phyloP scores from a whole-genome alignment of 2,888 invertebrate genomes.

The Hypercompe scribonia region DNA sequence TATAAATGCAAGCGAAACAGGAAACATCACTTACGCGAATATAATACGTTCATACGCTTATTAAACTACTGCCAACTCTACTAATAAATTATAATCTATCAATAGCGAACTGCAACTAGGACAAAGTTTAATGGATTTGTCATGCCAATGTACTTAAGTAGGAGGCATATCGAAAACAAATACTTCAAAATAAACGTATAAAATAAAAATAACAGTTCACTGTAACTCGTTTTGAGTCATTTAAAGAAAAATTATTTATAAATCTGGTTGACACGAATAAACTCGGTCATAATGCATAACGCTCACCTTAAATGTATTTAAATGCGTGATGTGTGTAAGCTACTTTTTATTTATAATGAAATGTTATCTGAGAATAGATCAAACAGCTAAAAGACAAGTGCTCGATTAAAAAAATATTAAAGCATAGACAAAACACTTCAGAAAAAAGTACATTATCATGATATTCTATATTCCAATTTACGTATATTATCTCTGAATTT shows the following conservation, averaged over 20 bases:
- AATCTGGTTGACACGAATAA: constrained; percentile 23
- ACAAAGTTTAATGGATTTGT: constrained; percentile 37
- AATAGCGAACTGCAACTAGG: constrained; percentile 35
- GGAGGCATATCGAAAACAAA: constrained; percentile 28
- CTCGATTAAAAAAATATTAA: background rate
- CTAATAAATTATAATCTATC: constrained; percentile 29
- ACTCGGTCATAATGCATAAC: constrained; percentile 26
- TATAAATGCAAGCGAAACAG: background rate
- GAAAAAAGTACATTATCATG: background rate
- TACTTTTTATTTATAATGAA: constrained; percentile 20
- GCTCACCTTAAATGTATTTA: constrained; percentile 27
- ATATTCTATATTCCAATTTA: too few species aligned
- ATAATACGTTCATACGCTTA: background rate
- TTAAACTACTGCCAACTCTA: background rate
- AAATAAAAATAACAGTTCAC: constrained; percentile 38
- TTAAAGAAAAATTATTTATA: constrained; percentile 47
- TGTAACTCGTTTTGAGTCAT: constrained; percentile 47
- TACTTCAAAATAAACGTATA: constrained; percentile 30
- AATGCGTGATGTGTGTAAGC: constrained; percentile 27
- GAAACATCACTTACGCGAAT: background rate
- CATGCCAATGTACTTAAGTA: constrained; percentile 32
- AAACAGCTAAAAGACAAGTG: constrained; percentile 1
- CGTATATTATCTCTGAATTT: too few species aligned
- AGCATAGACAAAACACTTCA: background rate
- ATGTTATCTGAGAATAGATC: constrained; percentile 14